Percentiles rank a stretch among this genome's conserved stretches.
Evolutionary conservation across 2,797 vertebrate genomes (phyloP).

Genomic region (Chrysocyon brachyurus): DNA sequence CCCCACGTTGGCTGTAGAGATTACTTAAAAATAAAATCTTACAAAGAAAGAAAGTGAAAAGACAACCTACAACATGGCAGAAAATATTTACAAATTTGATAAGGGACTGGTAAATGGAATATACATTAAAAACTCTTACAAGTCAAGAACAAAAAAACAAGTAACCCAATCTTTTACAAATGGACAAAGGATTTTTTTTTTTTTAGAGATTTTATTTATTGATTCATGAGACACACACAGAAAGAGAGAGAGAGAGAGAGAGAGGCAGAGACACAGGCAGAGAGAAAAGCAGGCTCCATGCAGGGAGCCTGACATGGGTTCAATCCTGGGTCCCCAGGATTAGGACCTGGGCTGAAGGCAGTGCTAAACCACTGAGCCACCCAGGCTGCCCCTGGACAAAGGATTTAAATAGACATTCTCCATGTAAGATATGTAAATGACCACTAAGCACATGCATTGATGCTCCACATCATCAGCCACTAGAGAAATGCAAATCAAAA

Average conservation of each 20-base stretch:
- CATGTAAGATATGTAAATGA: background rate
- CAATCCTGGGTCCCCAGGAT: no score
- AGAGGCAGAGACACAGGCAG: no score
- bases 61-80: background rate
- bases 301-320: no score
- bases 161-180: background rate
- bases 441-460: background rate
- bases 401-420: background rate
- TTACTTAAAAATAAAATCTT: background rate
- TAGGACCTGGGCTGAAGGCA: no score
- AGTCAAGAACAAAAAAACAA: background rate
- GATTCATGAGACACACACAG: no score
- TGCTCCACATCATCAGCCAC: background rate
- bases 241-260: no score
- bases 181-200: background rate
- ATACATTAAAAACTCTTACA: background rate
- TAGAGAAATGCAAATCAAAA: constrained; percentile 29
- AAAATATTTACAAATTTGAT: constrained; percentile 11
- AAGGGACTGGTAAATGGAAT: background rate
- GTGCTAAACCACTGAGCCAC: no score
- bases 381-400: background rate
- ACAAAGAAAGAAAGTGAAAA: background rate
- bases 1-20: background rate
- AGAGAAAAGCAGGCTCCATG: no score
- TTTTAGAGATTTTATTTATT: no score